A percentile compares a stretch with the other conserved stretches of the same genome.
Conservation (phyloP, 2,888 invertebrate genomes). For the Apocheima hispidaria region DNA sequence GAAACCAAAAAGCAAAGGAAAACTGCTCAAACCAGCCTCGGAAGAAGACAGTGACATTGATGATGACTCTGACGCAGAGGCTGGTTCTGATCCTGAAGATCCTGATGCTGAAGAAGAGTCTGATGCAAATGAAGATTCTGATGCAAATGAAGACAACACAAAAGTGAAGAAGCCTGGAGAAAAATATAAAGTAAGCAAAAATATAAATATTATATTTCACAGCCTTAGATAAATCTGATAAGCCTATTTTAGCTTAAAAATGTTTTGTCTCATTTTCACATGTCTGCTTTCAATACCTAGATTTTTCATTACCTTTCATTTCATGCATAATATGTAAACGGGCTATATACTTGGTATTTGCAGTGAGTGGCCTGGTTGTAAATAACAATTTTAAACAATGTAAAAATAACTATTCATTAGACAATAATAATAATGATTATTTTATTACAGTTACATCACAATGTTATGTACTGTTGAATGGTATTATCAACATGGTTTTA, state of each 20-base stretch:
- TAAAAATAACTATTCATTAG: too few relatives aligned
- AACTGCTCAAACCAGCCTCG: conserved; percentile 48
- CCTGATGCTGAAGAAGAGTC: conserved; percentile 38
- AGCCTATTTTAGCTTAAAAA: too few relatives aligned
- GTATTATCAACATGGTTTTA: too few relatives aligned
- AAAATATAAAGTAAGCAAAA: conserved; percentile 69
- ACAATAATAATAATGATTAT: not conserved
- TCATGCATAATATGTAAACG: too few relatives aligned
- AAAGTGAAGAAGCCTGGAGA: conserved; percentile 62
- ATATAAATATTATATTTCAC: not conserved
- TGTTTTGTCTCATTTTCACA: too few relatives aligned
- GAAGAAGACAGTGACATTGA: conserved; percentile 59
- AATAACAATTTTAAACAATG: too few relatives aligned
- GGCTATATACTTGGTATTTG: too few relatives aligned
- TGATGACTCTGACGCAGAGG: conserved; percentile 57
- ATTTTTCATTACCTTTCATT: too few relatives aligned
- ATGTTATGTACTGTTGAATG: not conserved
- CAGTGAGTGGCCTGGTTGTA: too few relatives aligned
- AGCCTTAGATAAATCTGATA: too few relatives aligned
- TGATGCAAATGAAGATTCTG: conserved; percentile 51
- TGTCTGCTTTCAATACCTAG: too few relatives aligned
- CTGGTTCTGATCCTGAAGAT: conserved; percentile 49
- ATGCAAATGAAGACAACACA: conserved; percentile 46
- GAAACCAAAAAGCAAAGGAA: conserved; percentile 64
- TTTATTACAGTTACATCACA: not conserved